Percentiles rank a stretch among this genome's conserved stretches.
Conservation (phyloP, 2,797 vertebrate genomes). For the Macropus fuliginosus region DNA sequence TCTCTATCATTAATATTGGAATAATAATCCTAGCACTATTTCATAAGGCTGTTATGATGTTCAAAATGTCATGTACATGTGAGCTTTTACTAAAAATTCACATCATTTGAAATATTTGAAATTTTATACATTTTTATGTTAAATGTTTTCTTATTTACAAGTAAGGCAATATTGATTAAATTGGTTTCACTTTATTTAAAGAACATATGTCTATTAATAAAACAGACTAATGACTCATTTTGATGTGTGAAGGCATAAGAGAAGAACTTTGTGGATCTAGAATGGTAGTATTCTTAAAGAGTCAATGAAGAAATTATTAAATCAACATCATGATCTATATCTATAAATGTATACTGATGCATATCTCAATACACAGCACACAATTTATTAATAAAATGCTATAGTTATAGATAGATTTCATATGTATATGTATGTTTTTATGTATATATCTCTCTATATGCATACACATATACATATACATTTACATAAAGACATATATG, state of each 20-base stretch:
- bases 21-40: not conserved
- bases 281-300: not conserved
- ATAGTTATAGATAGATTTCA: not conserved
- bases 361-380: not conserved
- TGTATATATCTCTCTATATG: too few species aligned
- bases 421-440: not conserved
- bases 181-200: too few species aligned
- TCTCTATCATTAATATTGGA: not conserved
- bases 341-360: not conserved
- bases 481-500: not conserved
- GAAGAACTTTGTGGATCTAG: not conserved
- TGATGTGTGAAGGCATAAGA: not conserved
- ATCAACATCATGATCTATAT: not conserved
- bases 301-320: not conserved
- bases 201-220: not conserved
- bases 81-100: not conserved
- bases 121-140: not conserved
- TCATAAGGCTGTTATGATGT: not conserved
- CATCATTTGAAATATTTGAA: not conserved
- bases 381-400: not conserved
- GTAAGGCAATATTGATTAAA: too few species aligned
- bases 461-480: not conserved
- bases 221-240: not conserved
- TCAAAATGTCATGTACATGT: not conserved
- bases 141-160: not conserved